These are phyloP conservation scores for Tinea semifulvella DNA, from an alignment of 2,888 invertebrate species.

Conservation along the genomic window DNA sequence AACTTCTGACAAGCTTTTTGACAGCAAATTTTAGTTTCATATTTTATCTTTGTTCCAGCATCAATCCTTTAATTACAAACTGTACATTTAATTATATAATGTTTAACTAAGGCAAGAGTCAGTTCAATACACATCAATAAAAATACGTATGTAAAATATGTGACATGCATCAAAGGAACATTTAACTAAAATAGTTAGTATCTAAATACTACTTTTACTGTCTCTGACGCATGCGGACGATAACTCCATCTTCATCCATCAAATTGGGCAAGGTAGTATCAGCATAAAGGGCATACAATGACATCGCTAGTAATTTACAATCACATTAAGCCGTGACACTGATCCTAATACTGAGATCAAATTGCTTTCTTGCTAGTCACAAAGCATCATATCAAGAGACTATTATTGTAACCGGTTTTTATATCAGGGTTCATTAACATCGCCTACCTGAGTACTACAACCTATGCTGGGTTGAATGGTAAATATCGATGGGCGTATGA, in stretches of 20 bases:
- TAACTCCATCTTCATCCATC: constrained; percentile 5
- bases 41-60: no score
- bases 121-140: no score
- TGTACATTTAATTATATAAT: no score
- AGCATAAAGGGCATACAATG: constrained; percentile 9
- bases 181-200: no score
- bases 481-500: constrained; percentile 23
- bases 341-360: constrained; percentile 12
- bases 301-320: constrained; percentile 9
- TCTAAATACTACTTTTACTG: no score
- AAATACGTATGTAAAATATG: no score
- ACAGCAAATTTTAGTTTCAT: no score
- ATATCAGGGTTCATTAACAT: constrained; percentile 16
- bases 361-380: constrained; percentile 11
- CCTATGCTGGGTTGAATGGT: constrained; percentile 5
- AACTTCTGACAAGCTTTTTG: no score
- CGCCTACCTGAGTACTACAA: constrained; percentile 6
- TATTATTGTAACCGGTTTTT: constrained; percentile 13
- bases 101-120: no score
- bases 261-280: constrained; percentile 9
- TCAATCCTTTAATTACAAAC: no score
- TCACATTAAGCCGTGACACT: constrained; percentile 11
- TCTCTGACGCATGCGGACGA: not conserved
- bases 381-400: constrained; percentile 11
- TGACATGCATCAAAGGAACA: no score